phyloP scores from a whole-genome alignment of 53 echinoderm and acorn worm species.

The Holothuria scabra region DNA sequence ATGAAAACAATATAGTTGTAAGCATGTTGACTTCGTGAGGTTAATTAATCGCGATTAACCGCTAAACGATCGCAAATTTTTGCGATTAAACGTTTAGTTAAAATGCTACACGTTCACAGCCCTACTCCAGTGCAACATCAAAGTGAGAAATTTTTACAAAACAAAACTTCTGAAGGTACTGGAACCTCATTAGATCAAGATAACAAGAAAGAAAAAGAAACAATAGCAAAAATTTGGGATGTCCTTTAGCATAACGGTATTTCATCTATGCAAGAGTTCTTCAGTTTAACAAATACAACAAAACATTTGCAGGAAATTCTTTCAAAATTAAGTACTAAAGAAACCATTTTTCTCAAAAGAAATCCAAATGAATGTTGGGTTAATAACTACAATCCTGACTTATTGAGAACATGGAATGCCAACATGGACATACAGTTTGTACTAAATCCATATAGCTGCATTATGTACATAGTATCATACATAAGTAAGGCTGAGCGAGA shows the following conservation, averaged over 20 bases:
- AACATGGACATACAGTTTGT: slow-evolving; percentile 74
- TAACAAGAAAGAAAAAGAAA: not conserved
- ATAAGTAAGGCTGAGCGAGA: slow-evolving; percentile 75
- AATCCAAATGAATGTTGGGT: slow-evolving; percentile 62
- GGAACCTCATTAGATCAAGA: not conserved
- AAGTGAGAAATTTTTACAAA: not conserved
- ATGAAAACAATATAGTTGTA: no score
- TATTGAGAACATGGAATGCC: slow-evolving; percentile 65
- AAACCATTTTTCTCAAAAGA: slow-evolving; percentile 56
- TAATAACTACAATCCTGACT: slow-evolving; percentile 67
- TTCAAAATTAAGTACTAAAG: slow-evolving; percentile 20
- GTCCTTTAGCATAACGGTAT: slow-evolving; percentile 33
- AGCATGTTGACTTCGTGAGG: no score
- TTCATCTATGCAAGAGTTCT: slow-evolving; percentile 44
- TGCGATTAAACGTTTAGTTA: no score
- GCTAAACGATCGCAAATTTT: no score
- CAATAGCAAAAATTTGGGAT: slow-evolving; percentile 14
- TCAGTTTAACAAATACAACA: slow-evolving; percentile 40
- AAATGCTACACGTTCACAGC: no score
- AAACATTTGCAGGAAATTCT: slow-evolving; percentile 60
- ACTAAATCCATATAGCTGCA: slow-evolving; percentile 58
- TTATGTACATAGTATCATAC: slow-evolving; percentile 65
- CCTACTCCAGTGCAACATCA: not conserved
- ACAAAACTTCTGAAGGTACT: not conserved
- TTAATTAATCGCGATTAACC: no score